Percentiles rank a stretch among this genome's conserved stretches.
These are phyloP conservation scores for Ooceraea biroi DNA, from an alignment of 1,140 invertebrate species.

Conservation along the genomic window DNA sequence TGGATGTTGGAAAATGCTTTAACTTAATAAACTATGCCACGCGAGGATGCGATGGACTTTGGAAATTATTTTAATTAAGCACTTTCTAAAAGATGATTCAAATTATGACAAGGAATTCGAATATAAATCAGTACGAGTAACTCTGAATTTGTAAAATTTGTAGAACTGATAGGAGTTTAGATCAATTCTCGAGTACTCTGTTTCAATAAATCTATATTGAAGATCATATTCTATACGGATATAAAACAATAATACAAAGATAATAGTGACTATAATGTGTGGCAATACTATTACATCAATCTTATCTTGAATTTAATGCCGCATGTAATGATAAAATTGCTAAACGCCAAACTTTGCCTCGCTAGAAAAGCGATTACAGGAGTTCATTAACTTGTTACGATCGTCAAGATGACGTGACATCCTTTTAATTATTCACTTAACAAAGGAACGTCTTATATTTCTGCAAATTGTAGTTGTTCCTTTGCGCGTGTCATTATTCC, in stretches of 20 bases:
- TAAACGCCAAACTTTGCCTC: conserved; percentile 5
- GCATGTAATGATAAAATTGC: not conserved
- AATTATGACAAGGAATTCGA: conserved; percentile 46
- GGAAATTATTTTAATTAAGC: conserved; percentile 62
- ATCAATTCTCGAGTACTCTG: not conserved
- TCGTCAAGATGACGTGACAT: conserved; percentile 9
- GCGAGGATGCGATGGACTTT: conserved; percentile 49
- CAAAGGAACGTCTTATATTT: conserved; percentile 6
- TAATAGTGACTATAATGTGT: not conserved
- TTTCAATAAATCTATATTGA: not conserved
- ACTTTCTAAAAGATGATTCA: conserved; percentile 19
- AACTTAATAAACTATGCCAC: conserved; percentile 56
- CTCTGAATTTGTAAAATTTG: not conserved
- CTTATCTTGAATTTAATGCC: conserved; percentile 2
- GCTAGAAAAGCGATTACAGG: not conserved
- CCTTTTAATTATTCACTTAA: conserved; percentile 32
- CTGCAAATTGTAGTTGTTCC: conserved; percentile 31
- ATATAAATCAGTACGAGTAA: conserved; percentile 39
- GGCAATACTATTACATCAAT: not conserved
- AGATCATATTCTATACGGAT: not conserved
- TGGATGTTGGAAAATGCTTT: conserved; percentile 60
- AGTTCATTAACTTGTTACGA: conserved; percentile 32
- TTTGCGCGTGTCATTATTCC: conserved; percentile 39
- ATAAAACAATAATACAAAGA: not conserved
- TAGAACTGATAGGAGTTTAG: not conserved